Percentiles rank a stretch among this genome's conserved stretches.
These are phyloP conservation scores for Heliconius erato DNA, from an alignment of 2,888 invertebrate genomes.

Conservation along the genomic window DNA sequence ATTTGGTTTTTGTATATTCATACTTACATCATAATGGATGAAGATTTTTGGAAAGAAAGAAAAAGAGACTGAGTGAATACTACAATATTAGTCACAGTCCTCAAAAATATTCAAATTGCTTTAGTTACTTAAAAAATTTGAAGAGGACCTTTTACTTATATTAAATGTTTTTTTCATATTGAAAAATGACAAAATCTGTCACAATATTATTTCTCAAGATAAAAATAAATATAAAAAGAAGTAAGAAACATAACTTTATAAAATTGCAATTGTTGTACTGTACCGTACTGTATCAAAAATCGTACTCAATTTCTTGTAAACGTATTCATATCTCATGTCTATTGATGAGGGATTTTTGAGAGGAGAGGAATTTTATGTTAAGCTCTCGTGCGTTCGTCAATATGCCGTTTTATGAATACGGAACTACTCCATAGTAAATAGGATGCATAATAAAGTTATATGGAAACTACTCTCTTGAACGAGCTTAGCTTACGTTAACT, in stretches of 20 bases:
- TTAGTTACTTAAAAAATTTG: too few relatives aligned
- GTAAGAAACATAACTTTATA: neutral
- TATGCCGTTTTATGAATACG: constrained; percentile 31
- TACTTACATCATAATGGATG: too few relatives aligned
- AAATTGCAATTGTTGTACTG: neutral
- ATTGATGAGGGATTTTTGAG: constrained; percentile 18
- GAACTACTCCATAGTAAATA: constrained; percentile 1
- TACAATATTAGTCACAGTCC: too few relatives aligned
- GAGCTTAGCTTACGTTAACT: too few relatives aligned
- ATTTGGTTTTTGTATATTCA: too few relatives aligned
- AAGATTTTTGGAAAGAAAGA: too few relatives aligned
- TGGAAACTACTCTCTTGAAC: too few relatives aligned
- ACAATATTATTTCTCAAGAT: neutral
- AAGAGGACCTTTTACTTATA: too few relatives aligned
- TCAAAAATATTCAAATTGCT: too few relatives aligned
- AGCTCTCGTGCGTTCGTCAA: constrained; percentile 12
- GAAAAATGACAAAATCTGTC: neutral
- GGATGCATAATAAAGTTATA: neutral
- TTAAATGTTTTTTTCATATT: too few relatives aligned
- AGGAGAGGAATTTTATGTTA: constrained; percentile 24
- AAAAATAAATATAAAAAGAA: neutral
- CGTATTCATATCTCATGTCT: constrained; percentile 33
- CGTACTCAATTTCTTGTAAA: constrained; percentile 9
- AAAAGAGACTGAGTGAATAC: too few relatives aligned
- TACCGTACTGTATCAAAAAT: constrained; percentile 11